phyloP scores from a whole-genome alignment of 2,797 vertebrate species.

The Eospalax fontanierii region DNA sequence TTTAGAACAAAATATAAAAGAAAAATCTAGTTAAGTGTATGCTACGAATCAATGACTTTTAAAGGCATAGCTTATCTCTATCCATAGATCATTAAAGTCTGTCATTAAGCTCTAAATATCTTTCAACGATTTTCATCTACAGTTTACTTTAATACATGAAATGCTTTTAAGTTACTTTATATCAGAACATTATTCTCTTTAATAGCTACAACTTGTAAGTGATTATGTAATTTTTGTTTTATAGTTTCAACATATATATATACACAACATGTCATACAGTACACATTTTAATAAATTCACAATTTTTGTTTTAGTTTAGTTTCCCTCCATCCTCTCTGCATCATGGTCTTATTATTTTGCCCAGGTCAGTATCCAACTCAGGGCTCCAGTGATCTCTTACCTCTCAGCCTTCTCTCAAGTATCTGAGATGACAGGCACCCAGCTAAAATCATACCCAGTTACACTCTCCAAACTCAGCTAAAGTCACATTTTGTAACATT shows the following conservation, averaged over 20 bases:
- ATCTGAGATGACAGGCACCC: neutral
- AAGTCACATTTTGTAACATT: neutral
- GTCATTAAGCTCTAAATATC: neutral
- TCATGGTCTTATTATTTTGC: neutral
- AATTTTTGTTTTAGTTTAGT: neutral
- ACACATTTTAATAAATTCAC: neutral
- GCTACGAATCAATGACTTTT: neutral
- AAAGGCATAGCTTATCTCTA: neutral
- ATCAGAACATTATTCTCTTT: neutral
- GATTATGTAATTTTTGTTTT: neutral
- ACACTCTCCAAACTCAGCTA: neutral
- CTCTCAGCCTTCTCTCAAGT: neutral
- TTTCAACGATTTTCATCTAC: constrained; percentile 9
- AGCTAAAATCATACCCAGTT: too few species aligned
- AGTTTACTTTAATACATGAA: constrained; percentile 1
- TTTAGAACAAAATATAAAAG: constrained; percentile 68
- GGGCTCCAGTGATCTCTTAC: neutral
- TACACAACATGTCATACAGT: neutral
- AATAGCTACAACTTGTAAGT: neutral
- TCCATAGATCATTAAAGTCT: neutral
- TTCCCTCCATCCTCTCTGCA: neutral
- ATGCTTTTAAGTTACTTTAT: neutral
- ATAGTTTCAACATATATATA: neutral
- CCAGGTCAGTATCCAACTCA: neutral
- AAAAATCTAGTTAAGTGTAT: neutral